Conservation (phyloP, 1,140 invertebrate genomes). For the Andrena cerasifolii region DNA sequence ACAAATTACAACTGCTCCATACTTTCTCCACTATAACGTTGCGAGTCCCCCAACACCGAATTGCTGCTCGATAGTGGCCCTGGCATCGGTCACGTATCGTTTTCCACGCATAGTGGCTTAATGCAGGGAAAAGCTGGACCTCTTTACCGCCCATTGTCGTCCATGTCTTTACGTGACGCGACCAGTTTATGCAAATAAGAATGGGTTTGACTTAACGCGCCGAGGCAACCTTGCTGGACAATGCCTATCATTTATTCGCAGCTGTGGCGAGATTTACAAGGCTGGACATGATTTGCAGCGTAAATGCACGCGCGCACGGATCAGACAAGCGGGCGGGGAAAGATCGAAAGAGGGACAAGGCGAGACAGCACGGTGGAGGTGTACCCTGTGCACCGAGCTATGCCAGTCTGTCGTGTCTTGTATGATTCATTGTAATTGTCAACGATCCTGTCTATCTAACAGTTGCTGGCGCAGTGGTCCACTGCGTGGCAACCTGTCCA, state of each 20-base stretch:
- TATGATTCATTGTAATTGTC: conserved; percentile 78
- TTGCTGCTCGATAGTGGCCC: no score
- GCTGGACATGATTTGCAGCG: conserved; percentile 67
- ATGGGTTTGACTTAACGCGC: conserved; percentile 29
- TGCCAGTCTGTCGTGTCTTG: conserved; percentile 64
- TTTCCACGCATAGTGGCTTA: background rate
- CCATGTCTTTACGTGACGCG: conserved; percentile 51
- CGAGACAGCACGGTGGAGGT: conserved; percentile 22
- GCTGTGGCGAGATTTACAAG: conserved; percentile 60
- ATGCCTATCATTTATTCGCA: conserved; percentile 72
- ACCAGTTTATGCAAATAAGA: conserved; percentile 69
- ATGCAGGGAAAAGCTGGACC: background rate
- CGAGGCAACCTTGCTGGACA: conserved; percentile 40
- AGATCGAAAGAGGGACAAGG: conserved; percentile 13
- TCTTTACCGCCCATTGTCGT: conserved; percentile 18
- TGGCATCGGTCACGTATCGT: background rate
- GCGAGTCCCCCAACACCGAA: no score
- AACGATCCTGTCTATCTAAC: conserved; percentile 65
- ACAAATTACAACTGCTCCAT: no score
- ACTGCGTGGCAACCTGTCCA: conserved; percentile 11
- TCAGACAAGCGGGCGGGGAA: conserved; percentile 1
- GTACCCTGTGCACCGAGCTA: conserved; percentile 26
- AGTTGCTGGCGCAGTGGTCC: conserved; percentile 39
- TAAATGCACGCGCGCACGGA: conserved; percentile 42
- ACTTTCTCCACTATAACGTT: no score